phyloP scores from a whole-genome alignment of 2,888 invertebrate species.

The Stenodema calcarata region DNA sequence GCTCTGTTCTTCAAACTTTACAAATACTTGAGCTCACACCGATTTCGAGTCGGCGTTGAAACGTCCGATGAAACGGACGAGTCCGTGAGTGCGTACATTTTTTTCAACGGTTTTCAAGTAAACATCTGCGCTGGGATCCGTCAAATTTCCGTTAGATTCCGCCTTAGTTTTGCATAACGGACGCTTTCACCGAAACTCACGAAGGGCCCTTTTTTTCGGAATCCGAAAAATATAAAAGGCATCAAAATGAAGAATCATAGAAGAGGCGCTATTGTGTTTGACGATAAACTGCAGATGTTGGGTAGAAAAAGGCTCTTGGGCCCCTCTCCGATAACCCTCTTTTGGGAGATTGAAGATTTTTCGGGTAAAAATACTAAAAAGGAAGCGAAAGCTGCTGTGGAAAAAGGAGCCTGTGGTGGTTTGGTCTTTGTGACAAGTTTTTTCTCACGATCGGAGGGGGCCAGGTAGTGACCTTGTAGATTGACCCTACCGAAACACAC shows the following conservation, averaged over 20 bases:
- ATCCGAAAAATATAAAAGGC: conserved; percentile 24
- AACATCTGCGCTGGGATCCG: not conserved
- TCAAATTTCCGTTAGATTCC: not conserved
- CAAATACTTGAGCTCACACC: not conserved
- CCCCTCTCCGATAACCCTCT: conserved; percentile 4
- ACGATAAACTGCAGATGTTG: conserved; percentile 39
- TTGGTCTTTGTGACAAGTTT: conserved; percentile 45
- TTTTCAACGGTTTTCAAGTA: not conserved
- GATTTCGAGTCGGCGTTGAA: not conserved
- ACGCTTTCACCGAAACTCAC: not conserved
- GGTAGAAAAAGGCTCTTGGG: not conserved
- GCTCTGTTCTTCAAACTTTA: conserved; percentile 1
- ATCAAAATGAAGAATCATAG: conserved; percentile 41
- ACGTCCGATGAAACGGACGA: too few species aligned
- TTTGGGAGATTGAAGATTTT: conserved; percentile 17
- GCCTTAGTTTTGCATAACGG: conserved; percentile 8
- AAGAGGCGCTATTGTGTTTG: conserved; percentile 15
- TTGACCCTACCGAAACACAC: conserved; percentile 43
- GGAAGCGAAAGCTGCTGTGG: conserved; percentile 9
- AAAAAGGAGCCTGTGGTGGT: conserved; percentile 16
- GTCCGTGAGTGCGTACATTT: not conserved
- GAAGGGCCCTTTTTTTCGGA: not conserved
- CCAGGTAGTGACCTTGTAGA: conserved; percentile 51
- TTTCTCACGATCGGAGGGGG: conserved; percentile 58
- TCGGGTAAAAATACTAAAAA: conserved; percentile 38